Evolutionary conservation across 1,140 invertebrate genomes (phyloP).

Genomic region (Oreohelix idahoensis): DNA sequence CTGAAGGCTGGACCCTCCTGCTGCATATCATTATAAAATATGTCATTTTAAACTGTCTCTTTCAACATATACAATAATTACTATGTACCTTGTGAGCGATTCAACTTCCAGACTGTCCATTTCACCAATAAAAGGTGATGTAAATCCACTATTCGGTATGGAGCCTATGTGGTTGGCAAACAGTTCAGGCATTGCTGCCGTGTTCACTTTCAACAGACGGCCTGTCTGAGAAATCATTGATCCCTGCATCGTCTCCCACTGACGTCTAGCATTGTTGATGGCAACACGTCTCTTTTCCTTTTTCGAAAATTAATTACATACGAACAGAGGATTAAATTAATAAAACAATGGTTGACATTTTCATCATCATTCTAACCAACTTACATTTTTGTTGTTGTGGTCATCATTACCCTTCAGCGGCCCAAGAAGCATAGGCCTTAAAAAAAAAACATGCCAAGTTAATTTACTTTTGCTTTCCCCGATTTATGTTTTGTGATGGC

Average conservation of each 20-base stretch:
- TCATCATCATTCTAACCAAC: too few relatives aligned
- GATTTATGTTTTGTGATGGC: too few relatives aligned
- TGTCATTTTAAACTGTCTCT: too few relatives aligned
- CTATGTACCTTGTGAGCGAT: conserved; percentile 58
- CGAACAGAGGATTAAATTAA: neutral
- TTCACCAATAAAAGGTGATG: conserved; percentile 45
- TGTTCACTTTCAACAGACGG: conserved; percentile 51
- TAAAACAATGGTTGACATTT: too few relatives aligned
- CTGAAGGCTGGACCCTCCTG: too few relatives aligned
- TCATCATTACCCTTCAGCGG: too few relatives aligned
- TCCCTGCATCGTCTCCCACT: conserved; percentile 72
- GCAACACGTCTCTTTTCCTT: conserved; percentile 71
- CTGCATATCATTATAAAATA: too few relatives aligned
- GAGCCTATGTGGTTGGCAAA: conserved; percentile 69
- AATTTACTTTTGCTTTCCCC: too few relatives aligned
- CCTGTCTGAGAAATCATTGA: conserved; percentile 58
- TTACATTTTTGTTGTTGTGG: too few relatives aligned
- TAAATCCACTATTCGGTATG: conserved; percentile 54
- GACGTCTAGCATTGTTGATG: conserved; percentile 70
- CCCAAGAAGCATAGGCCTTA: too few relatives aligned
- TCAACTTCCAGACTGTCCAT: conserved; percentile 55
- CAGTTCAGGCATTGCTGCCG: conserved; percentile 59
- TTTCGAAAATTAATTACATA: neutral
- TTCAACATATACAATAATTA: neutral
- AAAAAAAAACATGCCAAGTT: too few relatives aligned